Conservation (phyloP, 2,797 vertebrate species). For the Amblyraja radiata region DNA sequence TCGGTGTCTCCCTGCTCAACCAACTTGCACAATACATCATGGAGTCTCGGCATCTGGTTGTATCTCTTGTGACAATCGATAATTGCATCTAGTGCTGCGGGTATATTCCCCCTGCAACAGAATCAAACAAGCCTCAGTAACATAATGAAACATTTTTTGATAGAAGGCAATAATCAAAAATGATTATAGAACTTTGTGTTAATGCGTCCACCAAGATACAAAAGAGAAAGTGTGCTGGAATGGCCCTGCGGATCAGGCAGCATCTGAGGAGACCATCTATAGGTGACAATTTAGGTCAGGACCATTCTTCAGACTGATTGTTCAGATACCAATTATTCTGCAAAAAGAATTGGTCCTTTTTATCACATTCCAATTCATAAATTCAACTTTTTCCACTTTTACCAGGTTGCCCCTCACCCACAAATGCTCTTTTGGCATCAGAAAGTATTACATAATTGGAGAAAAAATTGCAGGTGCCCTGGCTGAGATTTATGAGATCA, state of each 20-base stretch:
- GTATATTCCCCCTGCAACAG: slow-evolving; percentile 64
- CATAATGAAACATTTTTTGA: background rate
- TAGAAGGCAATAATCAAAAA: background rate
- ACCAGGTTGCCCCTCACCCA: too few relatives aligned
- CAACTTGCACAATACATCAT: slow-evolving; percentile 71
- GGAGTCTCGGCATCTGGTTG: slow-evolving; percentile 64
- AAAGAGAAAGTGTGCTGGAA: too few relatives aligned
- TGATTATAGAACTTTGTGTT: background rate
- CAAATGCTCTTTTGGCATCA: too few relatives aligned
- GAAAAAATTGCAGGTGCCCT: too few relatives aligned
- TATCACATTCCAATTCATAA: background rate
- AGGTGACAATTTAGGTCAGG: too few relatives aligned
- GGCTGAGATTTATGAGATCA: too few relatives aligned
- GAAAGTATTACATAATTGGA: too few relatives aligned
- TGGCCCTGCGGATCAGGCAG: too few relatives aligned
- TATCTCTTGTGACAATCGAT: slow-evolving; percentile 67
- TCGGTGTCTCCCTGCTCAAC: slow-evolving; percentile 79
- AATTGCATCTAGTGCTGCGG: slow-evolving; percentile 64
- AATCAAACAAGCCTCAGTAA: slow-evolving; percentile 29
- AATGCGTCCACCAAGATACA: background rate
- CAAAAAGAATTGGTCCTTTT: background rate
- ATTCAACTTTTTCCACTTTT: too few relatives aligned
- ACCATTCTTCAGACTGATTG: too few relatives aligned
- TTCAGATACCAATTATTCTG: background rate
- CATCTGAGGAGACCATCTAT: too few relatives aligned